Evolutionary conservation across 2,113 vertebrate genomes (phyloP), one percentile per base, ranked within the genome.

Genomic region (Guaruba guarouba): DNA sequence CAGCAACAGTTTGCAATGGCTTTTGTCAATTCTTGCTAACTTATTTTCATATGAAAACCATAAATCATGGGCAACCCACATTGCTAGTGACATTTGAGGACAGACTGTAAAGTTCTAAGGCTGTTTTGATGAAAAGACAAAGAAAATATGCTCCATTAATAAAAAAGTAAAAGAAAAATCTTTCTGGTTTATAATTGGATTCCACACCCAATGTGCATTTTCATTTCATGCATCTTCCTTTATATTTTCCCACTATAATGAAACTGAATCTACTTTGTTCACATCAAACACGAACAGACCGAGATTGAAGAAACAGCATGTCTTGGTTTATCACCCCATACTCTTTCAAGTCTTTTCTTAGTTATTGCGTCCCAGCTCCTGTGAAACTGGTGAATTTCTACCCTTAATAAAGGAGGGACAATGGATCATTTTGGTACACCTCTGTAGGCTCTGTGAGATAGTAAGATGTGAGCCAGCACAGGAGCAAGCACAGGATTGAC

Each of bases 51-150:
- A 83, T 61, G 57, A 70, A 69, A 83, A 90, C 19, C 82, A 80
- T 86, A 90, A 86, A 93, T 95, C 81, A 79, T 4, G 67, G 55
- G n/a, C 15, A 92, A 61, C 9, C 3, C 3, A 4, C 61, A 82
- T 97, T 93, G 82, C 52, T 87, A 88, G 51, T 80, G 84, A 68
- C 62, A 48, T 89, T 96, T 90, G 46, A 76, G 61, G 69, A 79
- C 61, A 93, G 48, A 24, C 2, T 82, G 49, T 81, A 77, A 95
- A 68, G 69, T 88, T 92, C 64, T 87, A 93, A 82, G 33, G n/a
- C 44, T 61, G 23, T 52, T 41, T 82, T 75, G 37, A 92, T 17
- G n/a, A 91, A 88, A 93, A 76, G 28, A 44, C 22, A 77, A 82
- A 92, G 74, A 46, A 86, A 81, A 87, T 11, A 41, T 3, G 22